Evolutionary conservation across 2,113 vertebrate species (phyloP).

Genomic region (Tenebrosternarchus preto): DNA sequence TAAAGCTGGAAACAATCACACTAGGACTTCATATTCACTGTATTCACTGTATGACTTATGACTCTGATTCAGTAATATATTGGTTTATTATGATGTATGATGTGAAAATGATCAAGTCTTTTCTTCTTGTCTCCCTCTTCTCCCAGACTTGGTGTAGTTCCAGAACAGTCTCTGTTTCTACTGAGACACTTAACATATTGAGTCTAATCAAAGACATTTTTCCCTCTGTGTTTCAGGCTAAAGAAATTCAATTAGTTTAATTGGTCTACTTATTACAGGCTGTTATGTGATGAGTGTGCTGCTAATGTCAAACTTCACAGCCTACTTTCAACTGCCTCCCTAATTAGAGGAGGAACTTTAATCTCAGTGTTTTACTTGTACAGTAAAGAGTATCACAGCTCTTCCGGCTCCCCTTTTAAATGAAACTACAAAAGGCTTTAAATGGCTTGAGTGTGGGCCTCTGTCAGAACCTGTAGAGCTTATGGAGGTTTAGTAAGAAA

Average conservation of each 20-base stretch:
- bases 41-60: background rate
- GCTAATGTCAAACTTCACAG: slow-evolving; percentile 71
- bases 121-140: slow-evolving; percentile 45
- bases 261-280: slow-evolving; percentile 70
- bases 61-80: slow-evolving; percentile 16
- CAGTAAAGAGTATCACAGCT: slow-evolving; percentile 50
- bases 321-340: slow-evolving; percentile 63
- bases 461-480: slow-evolving; percentile 27
- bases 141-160: slow-evolving; percentile 56
- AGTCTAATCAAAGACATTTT: slow-evolving; percentile 67
- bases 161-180: slow-evolving; percentile 57
- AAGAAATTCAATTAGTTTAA: slow-evolving; percentile 76
- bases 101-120: slow-evolving; percentile 1
- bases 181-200: slow-evolving; percentile 67
- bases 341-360: slow-evolving; percentile 70
- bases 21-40: no score
- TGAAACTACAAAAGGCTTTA: slow-evolving; percentile 50
- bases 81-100: slow-evolving; percentile 11
- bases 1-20: background rate
- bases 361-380: slow-evolving; percentile 55
- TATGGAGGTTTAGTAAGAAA: background rate
- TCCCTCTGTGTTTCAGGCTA: slow-evolving; percentile 65
- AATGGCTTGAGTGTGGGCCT: slow-evolving; percentile 41
- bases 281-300: slow-evolving; percentile 65
- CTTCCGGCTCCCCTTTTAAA: slow-evolving; percentile 41